Evolutionary conservation across 2,888 invertebrate genomes (phyloP), one percentile per base, ranked within the genome.

Genomic region (Diogma glabrata): DNA sequence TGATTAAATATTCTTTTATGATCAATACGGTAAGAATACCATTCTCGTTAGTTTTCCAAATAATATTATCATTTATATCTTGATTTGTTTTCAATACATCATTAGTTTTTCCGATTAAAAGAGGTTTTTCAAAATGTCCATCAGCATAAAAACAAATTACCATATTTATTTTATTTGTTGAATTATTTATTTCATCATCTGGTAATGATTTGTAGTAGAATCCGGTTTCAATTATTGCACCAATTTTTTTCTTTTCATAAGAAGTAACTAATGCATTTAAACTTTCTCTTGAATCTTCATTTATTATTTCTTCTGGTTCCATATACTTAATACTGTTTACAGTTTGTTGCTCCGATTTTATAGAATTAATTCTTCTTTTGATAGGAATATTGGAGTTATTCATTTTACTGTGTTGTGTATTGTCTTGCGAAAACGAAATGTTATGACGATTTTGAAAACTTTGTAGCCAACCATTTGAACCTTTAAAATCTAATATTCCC

Each of bases 61-160:
- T 22, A 10, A 43, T 22, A 43, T 22, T 43, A 8, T 43, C 23
- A 9, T n/a, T n/a, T n/a, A n/a, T n/a, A n/a, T n/a, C n/a, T 22
- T 22, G n/a, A 22, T 22, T 22, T 43, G 43, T 22, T 43, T 43
- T 8, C 43, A 23, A 9, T 20, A 5, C n/a, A n/a, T n/a, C 3
- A 14, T 22, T 9, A 19, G 12, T 14, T 36, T 14, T 14, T 43
- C 23, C 4, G 12, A 7, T 5, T 43, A 43, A 22, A 20, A 43
- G 14, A 8, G 43, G 43, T 43, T 43, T 43, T 43, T 43, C 43
- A 43, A 3, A n/a, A 4, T 20, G 20, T 12, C 43, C 43, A 43
- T 43, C 43, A 14, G 20, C 17, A 23, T 43, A 43, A 22, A 22
- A 43, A 43, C 43, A 43, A 43, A 43, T 22, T 43, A 43, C n/a